Conservation (phyloP, 2,113 vertebrate species). For the Coryphaenoides rupestris region DNA sequence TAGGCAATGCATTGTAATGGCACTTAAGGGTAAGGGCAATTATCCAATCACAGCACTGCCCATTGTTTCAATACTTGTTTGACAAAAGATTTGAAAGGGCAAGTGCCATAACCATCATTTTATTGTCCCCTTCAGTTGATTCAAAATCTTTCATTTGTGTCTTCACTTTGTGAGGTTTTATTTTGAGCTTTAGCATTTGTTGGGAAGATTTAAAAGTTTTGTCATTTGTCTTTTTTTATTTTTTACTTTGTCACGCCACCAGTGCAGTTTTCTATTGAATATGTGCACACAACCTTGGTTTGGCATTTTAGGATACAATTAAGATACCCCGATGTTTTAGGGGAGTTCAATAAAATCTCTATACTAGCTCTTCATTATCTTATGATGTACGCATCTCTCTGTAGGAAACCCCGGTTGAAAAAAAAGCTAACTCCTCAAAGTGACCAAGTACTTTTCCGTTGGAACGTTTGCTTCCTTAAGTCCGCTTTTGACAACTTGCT, state of each 20-base stretch:
- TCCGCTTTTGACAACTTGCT: slow-evolving; percentile 19
- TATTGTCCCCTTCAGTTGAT: slow-evolving; percentile 19
- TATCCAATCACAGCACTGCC: slow-evolving; percentile 28
- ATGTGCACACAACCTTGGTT: slow-evolving; percentile 29
- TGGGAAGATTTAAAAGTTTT: slow-evolving; percentile 27
- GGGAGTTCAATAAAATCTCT: slow-evolving; percentile 22
- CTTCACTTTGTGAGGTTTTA: slow-evolving; percentile 28
- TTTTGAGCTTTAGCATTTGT: slow-evolving; percentile 38
- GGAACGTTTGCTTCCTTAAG: slow-evolving; percentile 37
- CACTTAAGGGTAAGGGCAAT: slow-evolving; percentile 39
- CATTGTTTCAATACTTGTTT: slow-evolving; percentile 34
- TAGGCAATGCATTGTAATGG: slow-evolving; percentile 26
- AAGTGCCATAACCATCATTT: slow-evolving; percentile 13
- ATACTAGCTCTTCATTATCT: slow-evolving; percentile 45
- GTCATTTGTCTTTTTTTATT: slow-evolving; percentile 34
- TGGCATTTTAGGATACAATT: slow-evolving; percentile 28
- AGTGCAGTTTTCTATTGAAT: slow-evolving; percentile 49
- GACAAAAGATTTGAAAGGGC: slow-evolving; percentile 43
- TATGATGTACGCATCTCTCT: slow-evolving; percentile 23
- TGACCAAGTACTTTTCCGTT: slow-evolving; percentile 19
- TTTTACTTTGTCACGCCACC: slow-evolving; percentile 15
- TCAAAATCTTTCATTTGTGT: slow-evolving; percentile 31
- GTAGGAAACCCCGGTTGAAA: slow-evolving; percentile 9
- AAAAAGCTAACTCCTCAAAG: slow-evolving; percentile 18
- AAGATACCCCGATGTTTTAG: slow-evolving; percentile 42